A percentile compares a stretch with the other conserved stretches of the same genome.
Conservation (phyloP, 2,888 invertebrate genomes). For the Caenorhabditis angaria region DNA sequence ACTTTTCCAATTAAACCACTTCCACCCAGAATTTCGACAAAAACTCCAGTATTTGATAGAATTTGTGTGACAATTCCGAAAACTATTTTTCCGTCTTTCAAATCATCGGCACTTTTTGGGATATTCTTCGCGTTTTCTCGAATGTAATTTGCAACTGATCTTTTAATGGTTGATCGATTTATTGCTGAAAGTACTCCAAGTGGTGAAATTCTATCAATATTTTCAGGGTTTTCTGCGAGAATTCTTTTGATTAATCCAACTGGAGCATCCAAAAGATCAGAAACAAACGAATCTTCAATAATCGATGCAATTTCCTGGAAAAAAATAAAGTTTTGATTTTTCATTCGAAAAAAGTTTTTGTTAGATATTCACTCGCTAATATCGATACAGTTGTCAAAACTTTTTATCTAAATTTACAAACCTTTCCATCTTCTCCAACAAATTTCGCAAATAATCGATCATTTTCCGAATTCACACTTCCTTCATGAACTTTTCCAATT, state of each 20-base stretch:
- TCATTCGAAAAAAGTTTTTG: no score
- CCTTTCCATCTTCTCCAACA: conserved; percentile 19
- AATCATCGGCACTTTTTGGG: conserved; percentile 31
- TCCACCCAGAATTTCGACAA: conserved; percentile 52
- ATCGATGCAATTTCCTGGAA: no score
- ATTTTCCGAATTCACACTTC: conserved; percentile 18
- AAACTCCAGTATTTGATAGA: conserved; percentile 30
- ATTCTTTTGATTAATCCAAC: conserved; percentile 29
- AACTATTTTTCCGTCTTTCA: conserved; percentile 38
- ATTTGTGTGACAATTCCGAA: conserved; percentile 49
- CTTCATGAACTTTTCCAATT: conserved; percentile 32
- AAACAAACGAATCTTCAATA: conserved; percentile 32
- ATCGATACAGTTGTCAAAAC: no score
- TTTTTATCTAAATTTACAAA: not conserved
- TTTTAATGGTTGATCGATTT: conserved; percentile 35
- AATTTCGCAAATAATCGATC: conserved; percentile 31
- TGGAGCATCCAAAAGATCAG: conserved; percentile 41
- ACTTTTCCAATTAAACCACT: conserved; percentile 44
- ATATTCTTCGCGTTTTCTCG: conserved; percentile 12
- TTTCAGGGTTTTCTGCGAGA: conserved; percentile 18
- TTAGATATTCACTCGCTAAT: conserved; percentile 11
- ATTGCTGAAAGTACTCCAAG: conserved; percentile 36
- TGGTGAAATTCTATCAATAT: conserved; percentile 26
- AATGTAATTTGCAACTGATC: conserved; percentile 23
- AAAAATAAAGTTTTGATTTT: no score